Base-by-base conservation (phyloP, 2,888 invertebrate genomes). In the Furcula furcula region DNA sequence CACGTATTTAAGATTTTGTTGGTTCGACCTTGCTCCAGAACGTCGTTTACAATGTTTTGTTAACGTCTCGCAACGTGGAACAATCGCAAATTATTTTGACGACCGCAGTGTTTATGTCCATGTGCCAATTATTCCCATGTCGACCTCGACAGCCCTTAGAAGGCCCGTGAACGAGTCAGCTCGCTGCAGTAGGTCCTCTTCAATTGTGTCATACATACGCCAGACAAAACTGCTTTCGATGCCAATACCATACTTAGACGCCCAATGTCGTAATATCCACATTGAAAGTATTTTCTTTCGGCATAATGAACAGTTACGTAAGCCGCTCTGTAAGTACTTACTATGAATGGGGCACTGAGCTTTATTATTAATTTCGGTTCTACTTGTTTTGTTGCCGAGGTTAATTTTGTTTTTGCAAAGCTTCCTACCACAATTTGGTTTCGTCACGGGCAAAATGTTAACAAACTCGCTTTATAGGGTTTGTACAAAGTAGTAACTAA, bases 61-160 rank as follows among this genome's bases (percentile, higher is more conserved):
- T 59, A 65, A 66, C 62, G 54, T 60, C 66, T 66, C 52, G 53
- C 62, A 72, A 66, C 68, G 64, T 66, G 59, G 55, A 76, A 74
- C 67, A 76, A 74, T 72, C 62, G 67, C 67, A 61, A 69, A 76
- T 76, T 70, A 74, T 72, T 75, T 74, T 64, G 61, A 65, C 63
- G 64, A 65, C 64, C 55, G 60, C 61, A 58, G 39, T 73, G 74
- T 76, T 76, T 73, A 67, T 62, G 68, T 63, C 62, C 66, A 56
- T 68, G 69, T 68, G 65, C 71, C 69, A 67, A 70, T 72, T 74
- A 69, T 55, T 63, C 51, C 57, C 42, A 54, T 39, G 56, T 42
- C 54, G 69, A 69, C 76, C 73, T 77, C 68, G 52, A 7, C 46
- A 48, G 60, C 67, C 70, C 65, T 71, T 46, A 42, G 39, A 34